phyloP scores from a whole-genome alignment of 2,797 vertebrate genomes.

The Pangasius macronema region DNA sequence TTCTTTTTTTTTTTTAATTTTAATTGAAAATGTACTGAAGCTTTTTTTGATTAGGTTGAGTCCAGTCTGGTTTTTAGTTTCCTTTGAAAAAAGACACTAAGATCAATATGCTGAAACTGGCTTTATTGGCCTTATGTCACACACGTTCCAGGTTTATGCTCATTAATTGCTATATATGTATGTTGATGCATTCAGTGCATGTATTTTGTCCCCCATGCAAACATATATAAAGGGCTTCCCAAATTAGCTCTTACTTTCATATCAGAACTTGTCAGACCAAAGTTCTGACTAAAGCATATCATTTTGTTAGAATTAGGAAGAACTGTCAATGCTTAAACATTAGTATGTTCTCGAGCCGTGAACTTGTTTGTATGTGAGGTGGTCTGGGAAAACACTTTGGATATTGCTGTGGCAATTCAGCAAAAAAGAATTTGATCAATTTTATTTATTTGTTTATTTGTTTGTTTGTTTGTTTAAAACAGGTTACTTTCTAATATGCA shows the following conservation, averaged over 20 bases:
- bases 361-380: neutral
- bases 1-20: constrained; percentile 15
- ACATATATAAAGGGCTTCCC: neutral
- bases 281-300: neutral
- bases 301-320: neutral
- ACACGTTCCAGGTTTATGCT: neutral
- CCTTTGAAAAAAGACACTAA: neutral
- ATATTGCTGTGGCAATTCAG: neutral
- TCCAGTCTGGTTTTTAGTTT: neutral
- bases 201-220: neutral
- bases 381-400: neutral
- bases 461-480: neutral
- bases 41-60: neutral
- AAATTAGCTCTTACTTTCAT: neutral
- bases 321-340: neutral
- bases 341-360: neutral
- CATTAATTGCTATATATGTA: neutral
- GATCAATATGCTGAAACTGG: neutral
- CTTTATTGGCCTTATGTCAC: neutral
- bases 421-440: no score
- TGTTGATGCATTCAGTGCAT: neutral
- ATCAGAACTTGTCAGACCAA: neutral
- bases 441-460: neutral
- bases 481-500: neutral
- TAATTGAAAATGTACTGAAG: neutral